A percentile compares a stretch with the other conserved stretches of the same genome.
These are phyloP conservation scores for Latrodectus elegans DNA, from an alignment of 2,888 invertebrate genomes.

Conservation along the genomic window DNA sequence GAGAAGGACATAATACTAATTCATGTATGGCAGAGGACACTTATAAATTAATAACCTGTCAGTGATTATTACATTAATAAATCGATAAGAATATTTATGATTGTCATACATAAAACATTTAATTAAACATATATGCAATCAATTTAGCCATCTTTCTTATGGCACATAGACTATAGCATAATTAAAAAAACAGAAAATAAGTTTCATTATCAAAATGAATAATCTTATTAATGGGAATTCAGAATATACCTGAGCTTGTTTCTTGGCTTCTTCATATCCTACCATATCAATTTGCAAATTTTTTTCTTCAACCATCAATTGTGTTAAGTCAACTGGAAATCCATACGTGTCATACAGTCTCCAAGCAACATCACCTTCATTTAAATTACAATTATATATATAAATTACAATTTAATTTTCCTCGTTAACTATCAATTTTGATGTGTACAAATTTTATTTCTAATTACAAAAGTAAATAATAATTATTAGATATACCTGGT, in stretches of 20 bases:
- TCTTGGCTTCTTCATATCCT: slow-evolving; percentile 93
- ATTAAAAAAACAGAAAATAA: too few species aligned
- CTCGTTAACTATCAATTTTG: not conserved
- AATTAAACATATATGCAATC: too few species aligned
- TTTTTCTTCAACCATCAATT: slow-evolving; percentile 97
- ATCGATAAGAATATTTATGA: too few species aligned
- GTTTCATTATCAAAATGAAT: too few species aligned
- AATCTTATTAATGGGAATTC: not conserved
- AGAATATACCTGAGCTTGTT: slow-evolving; percentile 80
- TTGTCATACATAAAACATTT: too few species aligned
- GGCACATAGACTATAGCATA: too few species aligned
- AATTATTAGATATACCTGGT: slow-evolving; percentile 79
- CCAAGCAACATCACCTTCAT: slow-evolving; percentile 93
- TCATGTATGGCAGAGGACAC: too few species aligned
- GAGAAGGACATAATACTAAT: too few species aligned
- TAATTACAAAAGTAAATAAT: not conserved
- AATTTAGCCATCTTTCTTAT: too few species aligned
- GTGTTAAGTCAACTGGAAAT: slow-evolving; percentile 97
- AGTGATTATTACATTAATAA: too few species aligned
- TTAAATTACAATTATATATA: not conserved
- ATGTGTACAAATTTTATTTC: not conserved
- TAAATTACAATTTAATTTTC: too few species aligned
- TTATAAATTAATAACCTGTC: too few species aligned
- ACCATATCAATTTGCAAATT: slow-evolving; percentile 89
- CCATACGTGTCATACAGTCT: slow-evolving; percentile 99